These are phyloP conservation scores for Hippocampus comes DNA, from an alignment of 2,113 vertebrate species.

Conservation along the genomic window DNA sequence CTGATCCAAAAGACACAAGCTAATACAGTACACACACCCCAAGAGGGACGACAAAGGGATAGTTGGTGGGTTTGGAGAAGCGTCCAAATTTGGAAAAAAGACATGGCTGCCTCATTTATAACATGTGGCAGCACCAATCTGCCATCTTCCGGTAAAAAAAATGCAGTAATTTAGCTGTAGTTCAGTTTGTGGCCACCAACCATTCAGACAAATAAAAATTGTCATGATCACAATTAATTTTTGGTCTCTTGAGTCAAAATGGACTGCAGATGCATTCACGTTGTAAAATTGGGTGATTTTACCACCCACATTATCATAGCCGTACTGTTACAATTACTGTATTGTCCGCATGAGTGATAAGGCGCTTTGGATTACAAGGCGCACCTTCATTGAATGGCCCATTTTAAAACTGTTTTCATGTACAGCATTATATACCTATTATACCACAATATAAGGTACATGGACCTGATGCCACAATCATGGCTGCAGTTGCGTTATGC, in stretches of 20 bases:
- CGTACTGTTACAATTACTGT: too few species aligned
- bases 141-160: conserved; percentile 17
- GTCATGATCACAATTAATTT: neutral
- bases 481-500: too few species aligned
- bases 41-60: conserved; percentile 30
- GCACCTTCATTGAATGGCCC: too few species aligned
- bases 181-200: neutral
- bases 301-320: too few species aligned
- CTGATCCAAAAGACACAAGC: conserved; percentile 26
- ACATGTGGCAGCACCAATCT: conserved; percentile 76
- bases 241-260: neutral
- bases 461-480: too few species aligned
- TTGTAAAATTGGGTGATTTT: too few species aligned
- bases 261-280: neutral
- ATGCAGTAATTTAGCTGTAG: neutral
- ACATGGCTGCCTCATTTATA: conserved; percentile 91
- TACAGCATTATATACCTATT: too few species aligned
- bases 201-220: neutral
- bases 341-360: too few species aligned
- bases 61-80: conserved; percentile 72
- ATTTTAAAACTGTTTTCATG: too few species aligned
- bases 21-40: conserved; percentile 28
- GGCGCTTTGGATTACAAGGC: too few species aligned
- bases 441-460: too few species aligned
- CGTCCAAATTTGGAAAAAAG: conserved; percentile 82